Evolutionary conservation across 2,797 vertebrate species (phyloP).

Genomic region (Liasis olivaceus): DNA sequence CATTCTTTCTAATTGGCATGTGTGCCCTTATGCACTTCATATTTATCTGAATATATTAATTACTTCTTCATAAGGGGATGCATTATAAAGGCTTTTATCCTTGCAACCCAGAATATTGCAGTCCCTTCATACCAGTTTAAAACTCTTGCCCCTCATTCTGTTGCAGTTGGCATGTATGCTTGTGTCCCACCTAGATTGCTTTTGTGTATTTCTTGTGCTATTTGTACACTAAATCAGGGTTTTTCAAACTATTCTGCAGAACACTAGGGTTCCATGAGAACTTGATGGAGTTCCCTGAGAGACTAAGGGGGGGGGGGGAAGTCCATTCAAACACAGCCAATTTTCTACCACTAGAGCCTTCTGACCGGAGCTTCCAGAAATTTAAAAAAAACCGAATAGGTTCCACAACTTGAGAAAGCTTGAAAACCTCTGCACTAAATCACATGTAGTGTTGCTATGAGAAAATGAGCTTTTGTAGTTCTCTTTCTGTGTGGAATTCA

Average conservation of each 20-base stretch:
- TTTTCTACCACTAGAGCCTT: background rate
- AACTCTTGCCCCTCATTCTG: background rate
- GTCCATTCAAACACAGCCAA: background rate
- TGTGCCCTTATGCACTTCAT: background rate
- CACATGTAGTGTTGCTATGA: background rate
- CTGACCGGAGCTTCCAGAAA: background rate
- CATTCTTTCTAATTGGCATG: background rate
- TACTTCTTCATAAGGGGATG: background rate
- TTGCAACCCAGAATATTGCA: background rate
- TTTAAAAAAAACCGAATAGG: background rate
- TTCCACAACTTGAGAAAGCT: background rate
- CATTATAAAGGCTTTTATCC: background rate
- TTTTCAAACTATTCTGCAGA: background rate
- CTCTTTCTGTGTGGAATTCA: background rate
- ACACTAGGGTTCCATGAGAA: background rate
- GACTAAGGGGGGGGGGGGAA: background rate
- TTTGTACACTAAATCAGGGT: background rate
- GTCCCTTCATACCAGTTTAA: background rate
- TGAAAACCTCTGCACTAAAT: background rate
- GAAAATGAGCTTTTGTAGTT: background rate
- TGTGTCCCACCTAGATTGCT: background rate
- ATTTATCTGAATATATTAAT: background rate
- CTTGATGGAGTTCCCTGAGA: background rate
- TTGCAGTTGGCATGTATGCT: background rate
- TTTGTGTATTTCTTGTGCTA: background rate